A percentile compares a stretch with the other conserved stretches of the same genome.
Conservation (phyloP, 2,113 vertebrate genomes). For the Eulemur rufifrons region DNA sequence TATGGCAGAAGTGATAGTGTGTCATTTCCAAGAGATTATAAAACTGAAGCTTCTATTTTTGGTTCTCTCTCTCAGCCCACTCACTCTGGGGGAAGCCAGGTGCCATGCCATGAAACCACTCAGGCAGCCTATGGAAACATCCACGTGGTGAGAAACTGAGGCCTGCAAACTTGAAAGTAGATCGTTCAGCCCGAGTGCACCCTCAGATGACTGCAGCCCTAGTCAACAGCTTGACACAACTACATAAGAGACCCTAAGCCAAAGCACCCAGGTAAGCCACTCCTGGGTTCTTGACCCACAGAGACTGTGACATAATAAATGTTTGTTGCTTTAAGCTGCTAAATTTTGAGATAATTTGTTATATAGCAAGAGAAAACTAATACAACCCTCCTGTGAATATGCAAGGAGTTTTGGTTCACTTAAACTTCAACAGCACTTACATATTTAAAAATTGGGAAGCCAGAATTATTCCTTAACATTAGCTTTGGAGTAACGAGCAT, state of each 20-base stretch:
- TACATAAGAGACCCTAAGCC: background rate
- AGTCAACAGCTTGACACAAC: background rate
- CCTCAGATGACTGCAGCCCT: background rate
- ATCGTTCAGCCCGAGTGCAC: background rate
- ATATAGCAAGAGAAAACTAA: background rate
- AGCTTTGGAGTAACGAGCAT: background rate
- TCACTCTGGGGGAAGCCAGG: background rate
- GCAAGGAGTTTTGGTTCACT: background rate
- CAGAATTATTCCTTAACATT: background rate
- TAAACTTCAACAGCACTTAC: slow-evolving; percentile 9
- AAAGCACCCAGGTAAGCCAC: background rate
- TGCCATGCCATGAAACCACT: background rate
- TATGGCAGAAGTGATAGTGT: background rate
- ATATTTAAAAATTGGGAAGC: slow-evolving; percentile 4
- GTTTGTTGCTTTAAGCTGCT: background rate
- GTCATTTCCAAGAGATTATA: background rate
- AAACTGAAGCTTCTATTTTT: background rate
- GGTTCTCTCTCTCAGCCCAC: background rate
- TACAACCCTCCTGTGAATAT: background rate
- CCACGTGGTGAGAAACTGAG: background rate
- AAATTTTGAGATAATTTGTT: background rate
- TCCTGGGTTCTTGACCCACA: background rate
- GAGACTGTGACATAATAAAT: background rate
- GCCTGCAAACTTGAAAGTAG: background rate
- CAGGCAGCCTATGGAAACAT: background rate